Evolutionary conservation across 2,888 invertebrate species (phyloP).

Genomic region (Cheilosia soror): DNA sequence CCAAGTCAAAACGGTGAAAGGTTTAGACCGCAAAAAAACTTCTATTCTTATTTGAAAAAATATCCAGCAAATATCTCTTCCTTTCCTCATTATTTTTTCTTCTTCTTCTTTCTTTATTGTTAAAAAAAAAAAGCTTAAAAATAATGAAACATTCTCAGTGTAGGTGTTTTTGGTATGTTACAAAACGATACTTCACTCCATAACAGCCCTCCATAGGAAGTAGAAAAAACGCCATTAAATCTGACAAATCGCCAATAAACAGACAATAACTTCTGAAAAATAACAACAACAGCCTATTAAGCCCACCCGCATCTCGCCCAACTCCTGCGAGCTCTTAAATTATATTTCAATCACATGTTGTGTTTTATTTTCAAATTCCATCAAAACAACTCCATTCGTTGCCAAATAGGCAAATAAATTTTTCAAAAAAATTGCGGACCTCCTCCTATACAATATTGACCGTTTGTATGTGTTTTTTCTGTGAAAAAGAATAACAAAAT

Average conservation of each 20-base stretch:
- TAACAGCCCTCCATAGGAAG: neutral
- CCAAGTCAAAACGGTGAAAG: no score
- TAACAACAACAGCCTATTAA: slow-evolving; percentile 14
- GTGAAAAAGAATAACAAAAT: neutral
- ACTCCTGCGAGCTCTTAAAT: slow-evolving; percentile 21
- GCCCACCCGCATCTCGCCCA: slow-evolving; percentile 3
- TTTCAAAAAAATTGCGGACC: slow-evolving; percentile 21
- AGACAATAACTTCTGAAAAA: neutral
- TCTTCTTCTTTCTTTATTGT: no score
- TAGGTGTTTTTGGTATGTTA: neutral
- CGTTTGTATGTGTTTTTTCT: neutral
- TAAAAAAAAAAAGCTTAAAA: no score
- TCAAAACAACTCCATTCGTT: slow-evolving; percentile 34
- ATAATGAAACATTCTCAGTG: no score
- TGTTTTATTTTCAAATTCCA: slow-evolving; percentile 37
- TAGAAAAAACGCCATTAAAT: neutral
- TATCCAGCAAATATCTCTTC: no score
- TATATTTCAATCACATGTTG: slow-evolving; percentile 37
- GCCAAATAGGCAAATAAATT: slow-evolving; percentile 44
- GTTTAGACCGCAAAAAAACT: no score
- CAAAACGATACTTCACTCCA: neutral
- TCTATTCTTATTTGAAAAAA: no score
- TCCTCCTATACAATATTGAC: neutral
- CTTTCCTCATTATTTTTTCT: no score
- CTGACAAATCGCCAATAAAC: slow-evolving; percentile 45